Conservation (phyloP, 1,140 invertebrate genomes). For the Temnothorax longispinosus region DNA sequence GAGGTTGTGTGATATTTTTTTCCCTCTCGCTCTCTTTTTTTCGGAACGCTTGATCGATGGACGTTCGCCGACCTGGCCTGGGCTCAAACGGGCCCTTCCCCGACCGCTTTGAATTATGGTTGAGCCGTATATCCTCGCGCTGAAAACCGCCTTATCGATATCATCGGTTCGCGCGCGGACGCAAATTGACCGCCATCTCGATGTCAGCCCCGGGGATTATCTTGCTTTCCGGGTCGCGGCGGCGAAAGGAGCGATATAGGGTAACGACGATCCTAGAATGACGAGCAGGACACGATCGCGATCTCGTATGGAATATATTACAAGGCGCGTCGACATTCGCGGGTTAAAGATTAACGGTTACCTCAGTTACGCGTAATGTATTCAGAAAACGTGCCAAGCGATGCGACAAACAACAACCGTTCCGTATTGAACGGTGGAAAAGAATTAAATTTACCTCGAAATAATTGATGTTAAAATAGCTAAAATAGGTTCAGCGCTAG, state of each 20-base stretch:
- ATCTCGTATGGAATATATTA: constrained; percentile 23
- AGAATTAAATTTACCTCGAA: background rate
- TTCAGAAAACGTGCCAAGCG: background rate
- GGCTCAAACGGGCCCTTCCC: constrained; percentile 6
- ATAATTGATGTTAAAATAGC: background rate
- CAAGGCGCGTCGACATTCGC: background rate
- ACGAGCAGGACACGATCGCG: constrained; percentile 19
- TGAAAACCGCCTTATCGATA: constrained; percentile 64
- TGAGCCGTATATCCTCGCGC: constrained; percentile 42
- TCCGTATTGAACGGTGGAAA: background rate
- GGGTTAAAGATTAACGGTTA: background rate
- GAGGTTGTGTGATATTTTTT: constrained; percentile 26
- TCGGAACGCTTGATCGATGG: constrained; percentile 62
- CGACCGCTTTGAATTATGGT: constrained; percentile 68
- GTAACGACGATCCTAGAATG: constrained; percentile 36
- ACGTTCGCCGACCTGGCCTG: constrained; percentile 38
- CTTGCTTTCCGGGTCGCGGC: background rate
- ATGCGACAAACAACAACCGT: background rate
- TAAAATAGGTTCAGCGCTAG: background rate
- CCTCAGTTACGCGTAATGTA: background rate
- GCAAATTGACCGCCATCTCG: constrained; percentile 53
- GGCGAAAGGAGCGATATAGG: background rate
- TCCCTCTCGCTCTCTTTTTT: constrained; percentile 27
- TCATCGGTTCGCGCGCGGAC: constrained; percentile 59
- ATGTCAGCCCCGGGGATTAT: background rate